Percentiles rank a stretch among this genome's conserved stretches.
These are phyloP conservation scores for Corapipo altera DNA, from an alignment of 2,113 vertebrate species.

Conservation along the genomic window DNA sequence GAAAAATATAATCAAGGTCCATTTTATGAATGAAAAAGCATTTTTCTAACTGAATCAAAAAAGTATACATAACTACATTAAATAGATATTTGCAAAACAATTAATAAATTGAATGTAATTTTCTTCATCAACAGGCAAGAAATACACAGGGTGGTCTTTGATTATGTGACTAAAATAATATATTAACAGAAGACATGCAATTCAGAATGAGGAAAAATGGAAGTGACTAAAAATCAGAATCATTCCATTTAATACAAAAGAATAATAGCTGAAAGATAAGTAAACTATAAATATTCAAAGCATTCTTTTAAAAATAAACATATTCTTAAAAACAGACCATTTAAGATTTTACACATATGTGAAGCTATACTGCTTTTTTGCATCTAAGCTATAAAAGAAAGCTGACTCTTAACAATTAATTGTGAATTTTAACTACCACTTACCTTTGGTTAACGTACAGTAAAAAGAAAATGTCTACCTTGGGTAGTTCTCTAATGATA, in stretches of 20 bases:
- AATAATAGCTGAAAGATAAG: background rate
- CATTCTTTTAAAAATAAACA: background rate
- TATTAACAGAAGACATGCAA: background rate
- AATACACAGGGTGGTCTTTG: background rate
- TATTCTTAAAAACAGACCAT: slow-evolving; percentile 28
- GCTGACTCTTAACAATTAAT: slow-evolving; percentile 46
- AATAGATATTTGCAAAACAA: background rate
- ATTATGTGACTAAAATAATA: background rate
- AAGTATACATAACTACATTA: background rate
- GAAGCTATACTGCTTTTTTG: background rate
- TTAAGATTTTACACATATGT: slow-evolving; percentile 26
- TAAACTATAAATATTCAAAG: background rate
- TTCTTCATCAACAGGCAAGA: background rate
- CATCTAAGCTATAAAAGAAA: slow-evolving; percentile 54
- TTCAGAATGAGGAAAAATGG: background rate
- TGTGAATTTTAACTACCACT: slow-evolving; percentile 65
- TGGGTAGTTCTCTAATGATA: slow-evolving; percentile 33
- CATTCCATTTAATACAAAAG: background rate
- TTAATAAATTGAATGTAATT: background rate
- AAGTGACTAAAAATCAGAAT: background rate
- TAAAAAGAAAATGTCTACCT: slow-evolving; percentile 64
- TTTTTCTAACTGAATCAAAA: background rate
- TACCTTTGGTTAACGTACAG: slow-evolving; percentile 47
- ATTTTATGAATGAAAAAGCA: background rate
- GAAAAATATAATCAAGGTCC: background rate